Conservation (phyloP, 2,113 vertebrate genomes). For the Chelonoidis abingdonii region DNA sequence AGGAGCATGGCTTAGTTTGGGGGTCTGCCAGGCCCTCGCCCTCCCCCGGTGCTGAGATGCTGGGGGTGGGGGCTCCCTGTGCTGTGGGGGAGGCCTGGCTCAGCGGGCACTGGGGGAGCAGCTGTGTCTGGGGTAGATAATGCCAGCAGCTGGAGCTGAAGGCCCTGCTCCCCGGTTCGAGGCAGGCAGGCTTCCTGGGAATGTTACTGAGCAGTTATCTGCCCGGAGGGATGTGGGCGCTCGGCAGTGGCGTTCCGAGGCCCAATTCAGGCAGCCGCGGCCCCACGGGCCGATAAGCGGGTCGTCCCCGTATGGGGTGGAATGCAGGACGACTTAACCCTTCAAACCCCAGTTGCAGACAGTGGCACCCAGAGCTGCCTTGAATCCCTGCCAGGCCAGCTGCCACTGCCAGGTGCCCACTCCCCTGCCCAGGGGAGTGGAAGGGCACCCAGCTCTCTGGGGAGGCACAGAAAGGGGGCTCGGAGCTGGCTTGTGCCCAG, state of each 20-base stretch:
- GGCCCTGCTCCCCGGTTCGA: slow-evolving; percentile 59
- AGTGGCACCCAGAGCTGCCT: not conserved
- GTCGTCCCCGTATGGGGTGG: not conserved
- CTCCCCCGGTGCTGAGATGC: too few species aligned
- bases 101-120: too few species aligned
- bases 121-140: not conserved
- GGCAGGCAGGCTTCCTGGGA: slow-evolving; percentile 14
- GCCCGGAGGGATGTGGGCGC: slow-evolving; percentile 75
- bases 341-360: not conserved
- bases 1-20: too few species aligned
- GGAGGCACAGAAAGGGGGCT: not conserved
- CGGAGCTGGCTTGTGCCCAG: not conserved
- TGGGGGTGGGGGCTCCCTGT: too few species aligned
- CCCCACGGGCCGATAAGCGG: not conserved
- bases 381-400: not conserved
- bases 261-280: slow-evolving; percentile 63
- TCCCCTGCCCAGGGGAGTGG: not conserved
- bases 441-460: not conserved
- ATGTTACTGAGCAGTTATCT: slow-evolving; percentile 77
- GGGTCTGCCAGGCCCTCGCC: too few species aligned
- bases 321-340: slow-evolving; percentile 72
- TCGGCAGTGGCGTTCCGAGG: slow-evolving; percentile 74
- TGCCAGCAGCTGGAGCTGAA: slow-evolving; percentile 74
- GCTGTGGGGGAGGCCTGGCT: too few species aligned
- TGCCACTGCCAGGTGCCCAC: not conserved